Conservation (phyloP, 23 tunicate genomes). For the Styela plicata region DNA sequence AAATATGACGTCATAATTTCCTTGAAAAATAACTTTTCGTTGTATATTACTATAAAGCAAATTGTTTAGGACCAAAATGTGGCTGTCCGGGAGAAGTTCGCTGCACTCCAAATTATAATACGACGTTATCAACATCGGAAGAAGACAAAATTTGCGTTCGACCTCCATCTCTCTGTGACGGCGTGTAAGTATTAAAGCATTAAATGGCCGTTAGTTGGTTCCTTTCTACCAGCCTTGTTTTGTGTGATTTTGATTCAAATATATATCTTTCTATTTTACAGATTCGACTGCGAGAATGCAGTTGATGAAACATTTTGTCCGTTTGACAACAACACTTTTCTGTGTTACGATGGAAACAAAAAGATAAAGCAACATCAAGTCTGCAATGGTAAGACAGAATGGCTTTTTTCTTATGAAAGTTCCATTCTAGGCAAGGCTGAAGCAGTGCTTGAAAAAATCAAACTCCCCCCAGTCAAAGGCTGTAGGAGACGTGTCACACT, state of each 20-base stretch:
- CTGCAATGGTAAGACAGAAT: constrained; percentile 23
- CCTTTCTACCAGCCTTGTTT: no score
- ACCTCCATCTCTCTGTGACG: constrained; percentile 5
- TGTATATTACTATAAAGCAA: no score
- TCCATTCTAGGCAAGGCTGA: no score
- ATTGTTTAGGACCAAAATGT: constrained; percentile 8
- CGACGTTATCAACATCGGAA: no score
- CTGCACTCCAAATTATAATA: constrained; percentile 6
- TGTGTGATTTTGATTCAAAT: no score
- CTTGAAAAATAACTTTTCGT: no score
- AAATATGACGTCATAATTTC: no score
- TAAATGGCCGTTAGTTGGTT: no score
- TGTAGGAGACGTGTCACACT: no score
- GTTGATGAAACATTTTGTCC: constrained; percentile 23
- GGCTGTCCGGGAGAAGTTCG: constrained; percentile 28
- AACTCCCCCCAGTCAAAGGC: no score
- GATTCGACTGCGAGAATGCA: constrained; percentile 8
- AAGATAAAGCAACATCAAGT: constrained; percentile 2
- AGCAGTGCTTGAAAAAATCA: no score
- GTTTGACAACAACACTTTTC: neutral
- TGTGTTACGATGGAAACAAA: constrained; percentile 6
- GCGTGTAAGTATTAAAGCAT: constrained; percentile 27
- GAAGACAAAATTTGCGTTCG: neutral
- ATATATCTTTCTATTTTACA: neutral
- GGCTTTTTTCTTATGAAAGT: no score